phyloP scores from a whole-genome alignment of 2,888 invertebrate species.

The Mechanitis mazaeus region DNA sequence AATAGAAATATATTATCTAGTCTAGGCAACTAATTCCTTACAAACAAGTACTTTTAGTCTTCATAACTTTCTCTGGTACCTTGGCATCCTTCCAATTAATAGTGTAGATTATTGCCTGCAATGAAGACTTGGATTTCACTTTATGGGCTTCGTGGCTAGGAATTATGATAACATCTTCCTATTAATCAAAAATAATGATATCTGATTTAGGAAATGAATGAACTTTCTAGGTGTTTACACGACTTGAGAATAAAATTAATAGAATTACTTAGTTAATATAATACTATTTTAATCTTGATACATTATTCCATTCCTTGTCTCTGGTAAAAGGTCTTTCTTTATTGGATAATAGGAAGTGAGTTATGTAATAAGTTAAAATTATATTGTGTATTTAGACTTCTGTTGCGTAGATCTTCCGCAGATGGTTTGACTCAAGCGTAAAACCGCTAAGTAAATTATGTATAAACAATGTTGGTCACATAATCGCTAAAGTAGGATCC shows the following conservation, averaged over 20 bases:
- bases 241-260: too few relatives aligned
- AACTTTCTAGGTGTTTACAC: neutral
- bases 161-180: neutral
- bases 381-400: constrained; percentile 5
- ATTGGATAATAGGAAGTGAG: constrained; percentile 4
- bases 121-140: neutral
- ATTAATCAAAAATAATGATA: neutral
- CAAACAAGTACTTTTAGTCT: constrained; percentile 14
- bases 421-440: constrained; percentile 11
- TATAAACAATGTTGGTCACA: neutral
- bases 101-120: neutral
- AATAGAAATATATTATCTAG: constrained; percentile 18
- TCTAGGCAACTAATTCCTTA: constrained; percentile 12
- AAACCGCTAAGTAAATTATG: constrained; percentile 11
- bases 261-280: too few relatives aligned
- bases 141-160: neutral
- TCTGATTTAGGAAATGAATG: neutral
- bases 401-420: constrained; percentile 12
- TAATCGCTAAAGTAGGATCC: too few relatives aligned
- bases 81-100: constrained; percentile 14
- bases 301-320: neutral
- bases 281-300: neutral
- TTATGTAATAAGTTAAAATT: neutral
- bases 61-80: constrained; percentile 21
- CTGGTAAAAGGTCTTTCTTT: neutral